phyloP scores from a whole-genome alignment of 2,888 invertebrate genomes.

The Dasypogon diadema region DNA sequence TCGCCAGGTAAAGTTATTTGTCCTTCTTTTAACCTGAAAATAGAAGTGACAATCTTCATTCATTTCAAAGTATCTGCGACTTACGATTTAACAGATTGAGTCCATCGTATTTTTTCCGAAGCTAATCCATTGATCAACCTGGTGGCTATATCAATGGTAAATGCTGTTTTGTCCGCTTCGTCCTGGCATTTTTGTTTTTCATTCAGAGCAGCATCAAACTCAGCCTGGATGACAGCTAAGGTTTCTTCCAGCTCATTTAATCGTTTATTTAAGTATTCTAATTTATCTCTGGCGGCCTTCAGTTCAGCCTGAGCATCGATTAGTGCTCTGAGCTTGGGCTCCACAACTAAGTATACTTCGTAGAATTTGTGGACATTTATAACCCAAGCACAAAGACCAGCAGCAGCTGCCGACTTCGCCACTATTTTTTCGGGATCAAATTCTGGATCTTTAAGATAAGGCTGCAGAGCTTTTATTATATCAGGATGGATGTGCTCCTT shows the following conservation, averaged over 20 bases:
- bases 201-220: slow-evolving; percentile 87
- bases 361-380: slow-evolving; percentile 92
- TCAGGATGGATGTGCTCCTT: slow-evolving; percentile 94
- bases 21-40: slow-evolving; percentile 74
- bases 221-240: slow-evolving; percentile 79
- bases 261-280: slow-evolving; percentile 80
- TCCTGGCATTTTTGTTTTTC: slow-evolving; percentile 92
- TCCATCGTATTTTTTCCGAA: slow-evolving; percentile 91
- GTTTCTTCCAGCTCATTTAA: slow-evolving; percentile 80
- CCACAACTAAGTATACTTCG: slow-evolving; percentile 90
- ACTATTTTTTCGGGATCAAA: slow-evolving; percentile 87
- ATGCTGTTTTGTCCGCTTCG: slow-evolving; percentile 90
- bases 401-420: slow-evolving; percentile 90
- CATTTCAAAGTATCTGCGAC: slow-evolving; percentile 6
- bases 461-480: slow-evolving; percentile 81
- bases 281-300: slow-evolving; percentile 82
- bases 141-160: slow-evolving; percentile 91
- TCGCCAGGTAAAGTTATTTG: slow-evolving; percentile 89
- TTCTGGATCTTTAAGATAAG: slow-evolving; percentile 74
- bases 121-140: slow-evolving; percentile 91
- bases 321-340: slow-evolving; percentile 89
- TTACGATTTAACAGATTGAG: slow-evolving; percentile 74
- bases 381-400: slow-evolving; percentile 94
- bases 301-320: slow-evolving; percentile 87
- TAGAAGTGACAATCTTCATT: not conserved